A percentile compares a stretch with the other conserved stretches of the same genome.
These are phyloP conservation scores for Limnodromus scolopaceus DNA, from an alignment of 2,797 vertebrate species.

Conservation along the genomic window DNA sequence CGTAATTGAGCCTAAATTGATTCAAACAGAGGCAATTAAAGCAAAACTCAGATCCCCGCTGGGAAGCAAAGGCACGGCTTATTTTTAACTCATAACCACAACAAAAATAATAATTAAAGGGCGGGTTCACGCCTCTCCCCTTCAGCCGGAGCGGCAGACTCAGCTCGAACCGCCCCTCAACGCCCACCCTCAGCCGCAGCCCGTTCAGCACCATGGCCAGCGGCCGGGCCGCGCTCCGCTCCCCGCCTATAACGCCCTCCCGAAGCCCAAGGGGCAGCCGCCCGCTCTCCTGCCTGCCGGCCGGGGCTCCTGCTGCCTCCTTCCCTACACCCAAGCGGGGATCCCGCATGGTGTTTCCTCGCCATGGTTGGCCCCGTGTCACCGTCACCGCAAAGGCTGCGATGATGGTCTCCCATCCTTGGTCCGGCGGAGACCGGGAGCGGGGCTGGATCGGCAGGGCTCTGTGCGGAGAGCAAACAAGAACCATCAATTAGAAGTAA, in stretches of 20 bases:
- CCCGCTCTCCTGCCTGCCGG: not conserved
- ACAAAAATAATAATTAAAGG: conserved; percentile 56
- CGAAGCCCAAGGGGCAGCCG: rapidly evolving
- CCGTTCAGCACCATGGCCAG: conserved; percentile 61
- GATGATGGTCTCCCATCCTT: not conserved
- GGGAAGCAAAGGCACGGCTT: conserved; percentile 57
- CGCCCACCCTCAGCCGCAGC: rapidly evolving
- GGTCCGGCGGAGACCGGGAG: not conserved
- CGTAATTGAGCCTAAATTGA: conserved; percentile 75
- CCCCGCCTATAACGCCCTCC: not conserved
- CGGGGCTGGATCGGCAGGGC: not conserved
- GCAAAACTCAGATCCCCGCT: conserved; percentile 69
- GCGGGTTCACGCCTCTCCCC: not conserved
- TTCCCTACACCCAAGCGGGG: rapidly evolving
- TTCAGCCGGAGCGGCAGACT: not conserved
- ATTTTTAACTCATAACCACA: conserved; percentile 72
- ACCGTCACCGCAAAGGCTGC: rapidly evolving
- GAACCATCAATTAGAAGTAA: conserved; percentile 79
- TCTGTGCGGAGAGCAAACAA: conserved; percentile 65
- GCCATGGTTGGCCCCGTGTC: not conserved
- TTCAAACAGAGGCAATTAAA: conserved; percentile 80
- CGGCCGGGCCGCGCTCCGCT: not conserved
- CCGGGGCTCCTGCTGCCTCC: not conserved
- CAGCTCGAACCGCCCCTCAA: rapidly evolving
- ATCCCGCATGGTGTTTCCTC: rapidly evolving